phyloP scores from a whole-genome alignment of 30 jellyfish, hydroid and myxozoan genomes.

The Catostylus mosaicus region DNA sequence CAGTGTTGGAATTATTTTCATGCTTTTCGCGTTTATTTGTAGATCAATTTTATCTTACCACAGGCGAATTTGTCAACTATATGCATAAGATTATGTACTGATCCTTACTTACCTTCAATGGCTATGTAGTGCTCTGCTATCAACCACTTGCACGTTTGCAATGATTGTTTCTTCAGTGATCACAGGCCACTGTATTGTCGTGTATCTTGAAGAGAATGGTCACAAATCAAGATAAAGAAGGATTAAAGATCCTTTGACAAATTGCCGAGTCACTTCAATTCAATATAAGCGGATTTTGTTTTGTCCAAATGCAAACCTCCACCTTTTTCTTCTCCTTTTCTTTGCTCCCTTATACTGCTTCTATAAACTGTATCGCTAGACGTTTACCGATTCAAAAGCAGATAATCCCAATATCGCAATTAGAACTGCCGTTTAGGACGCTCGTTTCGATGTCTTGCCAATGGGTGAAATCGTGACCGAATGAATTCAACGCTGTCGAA shows the following conservation, averaged over 20 bases:
- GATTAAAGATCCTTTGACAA: constrained; percentile 73
- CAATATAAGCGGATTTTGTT: constrained; percentile 58
- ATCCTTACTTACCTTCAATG: no score
- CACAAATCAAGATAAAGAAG: constrained; percentile 45
- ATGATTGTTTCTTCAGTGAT: background rate
- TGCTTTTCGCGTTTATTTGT: no score
- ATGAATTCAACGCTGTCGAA: constrained; percentile 34
- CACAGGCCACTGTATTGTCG: constrained; percentile 37
- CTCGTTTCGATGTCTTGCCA: background rate
- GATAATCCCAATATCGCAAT: constrained; percentile 4
- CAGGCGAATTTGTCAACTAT: no score
- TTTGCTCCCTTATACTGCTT: background rate
- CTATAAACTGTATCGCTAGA: background rate
- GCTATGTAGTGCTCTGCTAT: no score
- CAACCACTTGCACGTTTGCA: no score
- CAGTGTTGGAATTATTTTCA: no score
- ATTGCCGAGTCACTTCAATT: constrained; percentile 56
- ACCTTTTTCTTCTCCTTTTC: background rate
- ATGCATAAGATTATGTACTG: no score
- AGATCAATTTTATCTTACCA: no score
- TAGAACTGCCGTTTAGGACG: background rate
- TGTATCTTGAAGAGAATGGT: constrained; percentile 55
- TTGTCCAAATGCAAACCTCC: constrained; percentile 19
- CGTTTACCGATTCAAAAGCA: constrained; percentile 27
- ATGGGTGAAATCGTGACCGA: background rate